Percentiles rank a stretch among this genome's conserved stretches.
Conservation (phyloP, 2,797 vertebrate genomes). For the Picus viridis region DNA sequence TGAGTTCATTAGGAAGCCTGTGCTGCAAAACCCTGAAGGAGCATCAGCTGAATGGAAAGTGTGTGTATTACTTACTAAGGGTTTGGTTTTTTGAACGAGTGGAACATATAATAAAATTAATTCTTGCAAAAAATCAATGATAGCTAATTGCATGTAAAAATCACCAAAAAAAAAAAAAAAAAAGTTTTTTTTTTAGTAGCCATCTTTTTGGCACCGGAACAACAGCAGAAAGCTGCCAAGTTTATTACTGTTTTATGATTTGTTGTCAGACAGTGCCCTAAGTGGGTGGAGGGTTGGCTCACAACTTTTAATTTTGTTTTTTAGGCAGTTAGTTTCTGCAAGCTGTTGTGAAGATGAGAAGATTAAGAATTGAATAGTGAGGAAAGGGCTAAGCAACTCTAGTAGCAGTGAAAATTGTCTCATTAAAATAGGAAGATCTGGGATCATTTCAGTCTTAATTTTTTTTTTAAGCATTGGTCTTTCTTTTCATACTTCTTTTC, state of each 20-base stretch:
- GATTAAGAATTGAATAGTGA: neutral
- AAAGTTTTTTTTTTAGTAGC: neutral
- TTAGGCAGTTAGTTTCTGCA: neutral
- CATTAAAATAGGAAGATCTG: neutral
- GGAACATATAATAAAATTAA: neutral
- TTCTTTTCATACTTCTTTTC: neutral
- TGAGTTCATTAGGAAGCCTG: neutral
- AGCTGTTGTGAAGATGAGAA: neutral
- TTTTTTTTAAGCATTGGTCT: neutral
- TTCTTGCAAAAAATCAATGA: neutral
- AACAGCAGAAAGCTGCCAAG: neutral
- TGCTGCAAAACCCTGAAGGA: neutral
- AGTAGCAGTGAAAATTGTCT: neutral
- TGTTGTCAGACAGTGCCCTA: neutral
- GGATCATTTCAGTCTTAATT: fast-evolving
- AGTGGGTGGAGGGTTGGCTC: neutral
- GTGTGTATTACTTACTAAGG: neutral
- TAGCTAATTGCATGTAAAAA: neutral
- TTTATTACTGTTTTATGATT: neutral
- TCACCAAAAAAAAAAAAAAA: too few species aligned
- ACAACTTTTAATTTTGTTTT: neutral
- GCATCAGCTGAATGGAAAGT: neutral
- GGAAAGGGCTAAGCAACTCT: neutral
- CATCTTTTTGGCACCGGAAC: neutral
- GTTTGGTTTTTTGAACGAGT: neutral